phyloP scores from a whole-genome alignment of 92 coral and sea anemone species.

The Siderastrea radians region DNA sequence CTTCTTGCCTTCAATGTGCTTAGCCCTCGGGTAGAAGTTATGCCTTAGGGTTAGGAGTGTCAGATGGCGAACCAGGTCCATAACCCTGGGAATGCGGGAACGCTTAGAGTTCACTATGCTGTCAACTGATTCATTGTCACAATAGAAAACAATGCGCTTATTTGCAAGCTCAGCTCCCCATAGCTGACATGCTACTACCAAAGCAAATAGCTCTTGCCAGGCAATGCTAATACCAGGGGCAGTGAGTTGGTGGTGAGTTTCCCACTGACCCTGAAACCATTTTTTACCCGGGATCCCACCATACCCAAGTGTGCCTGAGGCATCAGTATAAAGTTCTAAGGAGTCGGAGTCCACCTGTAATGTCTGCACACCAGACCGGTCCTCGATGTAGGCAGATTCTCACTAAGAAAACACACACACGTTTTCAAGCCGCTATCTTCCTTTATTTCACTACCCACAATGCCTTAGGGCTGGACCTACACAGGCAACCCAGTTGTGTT shows the following conservation, averaged over 20 bases:
- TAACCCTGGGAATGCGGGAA: conserved; percentile 67
- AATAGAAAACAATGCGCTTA: conserved; percentile 46
- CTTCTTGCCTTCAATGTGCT: conserved; percentile 69
- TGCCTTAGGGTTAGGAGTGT: conserved; percentile 50
- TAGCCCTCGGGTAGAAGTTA: conserved; percentile 49
- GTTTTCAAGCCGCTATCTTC: too few species aligned
- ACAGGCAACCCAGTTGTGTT: too few species aligned
- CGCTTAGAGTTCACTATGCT: conserved; percentile 64
- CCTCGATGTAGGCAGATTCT: too few species aligned
- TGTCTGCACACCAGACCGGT: too few species aligned
- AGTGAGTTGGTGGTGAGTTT: conserved; percentile 51
- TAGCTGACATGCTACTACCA: conserved; percentile 72
- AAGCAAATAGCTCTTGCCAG: conserved; percentile 74
- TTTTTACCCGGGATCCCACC: conserved; percentile 58
- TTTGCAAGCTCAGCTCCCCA: conserved; percentile 40
- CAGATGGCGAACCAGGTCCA: conserved; percentile 59
- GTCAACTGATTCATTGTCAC: conserved; percentile 70
- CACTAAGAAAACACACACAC: too few species aligned
- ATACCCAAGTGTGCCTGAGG: conserved; percentile 69
- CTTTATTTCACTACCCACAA: too few species aligned
- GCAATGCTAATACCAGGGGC: conserved; percentile 72
- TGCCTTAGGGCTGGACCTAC: too few species aligned
- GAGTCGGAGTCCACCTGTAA: conserved; percentile 29
- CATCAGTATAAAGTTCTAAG: conserved; percentile 67
- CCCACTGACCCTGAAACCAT: conserved; percentile 83